Percentiles rank a stretch among this genome's conserved stretches.
These are phyloP conservation scores for Sternarchorhynchus goeldii DNA, from an alignment of 2,797 vertebrate species.

Conservation along the genomic window DNA sequence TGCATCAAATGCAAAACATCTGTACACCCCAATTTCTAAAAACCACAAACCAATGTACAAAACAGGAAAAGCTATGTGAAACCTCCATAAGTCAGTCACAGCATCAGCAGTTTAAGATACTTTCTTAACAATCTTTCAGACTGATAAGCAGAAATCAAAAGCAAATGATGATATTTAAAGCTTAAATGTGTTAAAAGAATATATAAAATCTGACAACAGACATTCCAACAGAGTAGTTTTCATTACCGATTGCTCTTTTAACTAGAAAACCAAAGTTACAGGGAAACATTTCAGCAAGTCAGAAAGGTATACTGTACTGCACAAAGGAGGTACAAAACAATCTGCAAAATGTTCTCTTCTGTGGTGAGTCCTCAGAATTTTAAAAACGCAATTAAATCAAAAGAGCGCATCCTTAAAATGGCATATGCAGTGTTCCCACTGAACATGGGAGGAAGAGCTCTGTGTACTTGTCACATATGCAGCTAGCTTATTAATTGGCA, in stretches of 20 bases:
- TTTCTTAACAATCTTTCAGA: constrained; percentile 7
- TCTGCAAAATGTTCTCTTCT: constrained; percentile 35
- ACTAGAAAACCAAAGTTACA: constrained; percentile 10
- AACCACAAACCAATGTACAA: constrained; percentile 81
- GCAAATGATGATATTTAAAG: constrained; percentile 28
- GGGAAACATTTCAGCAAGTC: constrained; percentile 16
- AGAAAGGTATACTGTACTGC: constrained; percentile 33
- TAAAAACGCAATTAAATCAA: not conserved
- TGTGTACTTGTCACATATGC: constrained; percentile 26
- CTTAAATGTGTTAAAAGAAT: no score
- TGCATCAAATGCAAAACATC: constrained; percentile 73
- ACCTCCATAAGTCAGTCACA: constrained; percentile 58
- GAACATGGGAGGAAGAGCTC: constrained; percentile 24
- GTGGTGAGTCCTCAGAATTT: not conserved
- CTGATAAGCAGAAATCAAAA: constrained; percentile 19
- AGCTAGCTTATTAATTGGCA: constrained; percentile 65
- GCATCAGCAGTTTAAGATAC: constrained; percentile 32
- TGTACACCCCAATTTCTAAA: constrained; percentile 65
- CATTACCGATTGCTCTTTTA: not conserved
- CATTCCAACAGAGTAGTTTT: not conserved
- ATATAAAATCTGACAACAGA: not conserved
- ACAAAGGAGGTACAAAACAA: constrained; percentile 38
- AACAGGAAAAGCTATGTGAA: constrained; percentile 59
- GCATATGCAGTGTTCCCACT: constrained; percentile 14
- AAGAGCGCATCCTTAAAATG: constrained; percentile 19